phyloP scores from a whole-genome alignment of 2,797 vertebrate genomes.

The Urophycis tenuis region DNA sequence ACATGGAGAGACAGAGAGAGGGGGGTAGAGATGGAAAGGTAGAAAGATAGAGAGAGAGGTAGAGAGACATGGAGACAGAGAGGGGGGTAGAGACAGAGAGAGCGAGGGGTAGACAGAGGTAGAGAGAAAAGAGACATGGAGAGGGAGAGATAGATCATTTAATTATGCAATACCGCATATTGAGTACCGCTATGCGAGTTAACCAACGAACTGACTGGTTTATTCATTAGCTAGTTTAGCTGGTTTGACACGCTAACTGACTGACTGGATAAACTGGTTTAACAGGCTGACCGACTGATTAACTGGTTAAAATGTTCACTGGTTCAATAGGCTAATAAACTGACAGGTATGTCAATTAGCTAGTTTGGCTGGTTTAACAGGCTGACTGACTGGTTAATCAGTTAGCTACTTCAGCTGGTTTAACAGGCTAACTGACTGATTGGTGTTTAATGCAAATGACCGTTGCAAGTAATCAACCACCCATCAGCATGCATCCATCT shows the following conservation, averaged over 20 bases:
- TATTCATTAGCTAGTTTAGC: neutral
- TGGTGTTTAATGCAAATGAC: neutral
- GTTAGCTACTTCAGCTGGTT: too few species aligned
- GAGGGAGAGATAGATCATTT: too few species aligned
- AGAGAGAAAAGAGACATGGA: too few species aligned
- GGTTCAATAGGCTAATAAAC: neutral
- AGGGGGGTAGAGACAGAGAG: too few species aligned
- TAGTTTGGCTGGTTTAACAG: neutral
- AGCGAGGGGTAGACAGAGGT: too few species aligned
- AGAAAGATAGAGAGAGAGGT: too few species aligned
- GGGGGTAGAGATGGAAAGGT: neutral
- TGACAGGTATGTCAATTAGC: neutral
- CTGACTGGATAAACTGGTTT: neutral
- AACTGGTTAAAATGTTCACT: neutral
- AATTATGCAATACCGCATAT: neutral
- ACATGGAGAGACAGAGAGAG: neutral
- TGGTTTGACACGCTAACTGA: neutral
- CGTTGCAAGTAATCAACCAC: neutral
- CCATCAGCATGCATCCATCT: neutral
- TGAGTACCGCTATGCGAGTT: neutral
- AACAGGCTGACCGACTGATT: neutral
- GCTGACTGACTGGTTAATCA: too few species aligned
- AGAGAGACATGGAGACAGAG: neutral
- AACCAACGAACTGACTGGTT: neutral
- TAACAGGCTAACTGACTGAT: neutral